A percentile compares a stretch with the other conserved stretches of the same genome.
phyloP scores from a whole-genome alignment of 2,888 invertebrate genomes.

The Pasiphila rectangulata region DNA sequence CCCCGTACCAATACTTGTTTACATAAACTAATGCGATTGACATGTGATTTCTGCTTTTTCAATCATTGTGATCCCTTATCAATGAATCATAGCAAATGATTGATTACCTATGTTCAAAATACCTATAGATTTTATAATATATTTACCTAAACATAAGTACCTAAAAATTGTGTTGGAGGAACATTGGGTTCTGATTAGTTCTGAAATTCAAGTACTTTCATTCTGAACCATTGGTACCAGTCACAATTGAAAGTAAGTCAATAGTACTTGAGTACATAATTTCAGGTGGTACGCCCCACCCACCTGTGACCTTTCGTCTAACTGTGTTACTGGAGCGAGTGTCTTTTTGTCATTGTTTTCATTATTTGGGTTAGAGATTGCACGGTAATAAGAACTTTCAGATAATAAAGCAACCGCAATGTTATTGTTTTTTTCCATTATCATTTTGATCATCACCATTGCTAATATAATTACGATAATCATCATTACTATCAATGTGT shows the following conservation, averaged over 20 bases:
- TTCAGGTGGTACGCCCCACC: conserved; percentile 31
- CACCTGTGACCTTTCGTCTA: conserved; percentile 38
- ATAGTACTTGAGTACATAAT: conserved; percentile 23
- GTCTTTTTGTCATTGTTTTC: conserved; percentile 17
- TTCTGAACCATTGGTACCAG: conserved; percentile 14
- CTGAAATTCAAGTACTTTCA: neutral
- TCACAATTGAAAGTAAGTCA: conserved; percentile 23
- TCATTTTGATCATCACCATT: neutral
- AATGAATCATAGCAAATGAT: too few relatives aligned
- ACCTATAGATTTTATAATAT: too few relatives aligned
- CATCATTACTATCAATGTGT: too few relatives aligned
- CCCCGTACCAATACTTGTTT: too few relatives aligned
- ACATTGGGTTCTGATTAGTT: too few relatives aligned
- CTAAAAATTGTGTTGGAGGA: too few relatives aligned
- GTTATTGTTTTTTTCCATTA: neutral
- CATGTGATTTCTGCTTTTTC: too few relatives aligned
- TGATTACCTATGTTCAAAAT: too few relatives aligned
- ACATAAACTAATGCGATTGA: too few relatives aligned
- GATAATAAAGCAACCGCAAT: neutral
- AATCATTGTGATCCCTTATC: too few relatives aligned
- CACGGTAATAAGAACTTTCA: neutral
- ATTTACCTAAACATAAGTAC: too few relatives aligned
- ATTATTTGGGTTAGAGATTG: conserved; percentile 1
- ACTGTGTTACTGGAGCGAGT: conserved; percentile 31
- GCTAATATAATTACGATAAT: neutral